phyloP scores from a whole-genome alignment of 2,888 invertebrate species.

The Hypolimnas misippus region DNA sequence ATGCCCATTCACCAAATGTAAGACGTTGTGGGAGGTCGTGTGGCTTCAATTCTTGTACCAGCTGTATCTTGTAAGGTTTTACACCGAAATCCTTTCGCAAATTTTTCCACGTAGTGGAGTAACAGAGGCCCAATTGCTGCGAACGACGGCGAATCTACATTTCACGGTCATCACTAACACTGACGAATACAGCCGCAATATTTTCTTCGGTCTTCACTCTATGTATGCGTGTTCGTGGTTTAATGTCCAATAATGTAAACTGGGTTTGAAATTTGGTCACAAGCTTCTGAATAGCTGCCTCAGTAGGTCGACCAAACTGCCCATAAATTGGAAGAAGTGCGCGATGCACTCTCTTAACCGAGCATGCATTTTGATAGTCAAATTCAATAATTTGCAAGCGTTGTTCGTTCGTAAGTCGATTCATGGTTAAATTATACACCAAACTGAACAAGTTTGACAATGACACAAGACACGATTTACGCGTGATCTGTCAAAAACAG shows the following conservation, averaged over 20 bases:
- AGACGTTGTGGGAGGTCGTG: slow-evolving; percentile 36
- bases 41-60: slow-evolving; percentile 33
- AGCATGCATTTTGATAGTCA: background rate
- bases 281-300: background rate
- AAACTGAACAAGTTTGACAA: background rate
- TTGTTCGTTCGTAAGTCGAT: background rate
- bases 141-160: slow-evolving; percentile 51
- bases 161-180: slow-evolving; percentile 48
- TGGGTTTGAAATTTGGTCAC: background rate
- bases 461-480: background rate
- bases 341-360: background rate
- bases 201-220: slow-evolving; percentile 50
- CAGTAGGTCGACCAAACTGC: background rate
- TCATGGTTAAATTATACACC: background rate
- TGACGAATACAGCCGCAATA: slow-evolving; percentile 50
- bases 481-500: slow-evolving; percentile 1
- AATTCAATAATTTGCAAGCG: background rate
- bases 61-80: slow-evolving; percentile 35
- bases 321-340: background rate
- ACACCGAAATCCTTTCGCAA: slow-evolving; percentile 36
- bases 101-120: slow-evolving; percentile 46
- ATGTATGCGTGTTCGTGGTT: slow-evolving; percentile 31
- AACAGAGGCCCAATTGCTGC: slow-evolving; percentile 46
- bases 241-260: background rate
- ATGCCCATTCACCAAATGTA: slow-evolving; percentile 30